Conservation (phyloP, 2,797 vertebrate species). For the Pseudochirops corinnae region DNA sequence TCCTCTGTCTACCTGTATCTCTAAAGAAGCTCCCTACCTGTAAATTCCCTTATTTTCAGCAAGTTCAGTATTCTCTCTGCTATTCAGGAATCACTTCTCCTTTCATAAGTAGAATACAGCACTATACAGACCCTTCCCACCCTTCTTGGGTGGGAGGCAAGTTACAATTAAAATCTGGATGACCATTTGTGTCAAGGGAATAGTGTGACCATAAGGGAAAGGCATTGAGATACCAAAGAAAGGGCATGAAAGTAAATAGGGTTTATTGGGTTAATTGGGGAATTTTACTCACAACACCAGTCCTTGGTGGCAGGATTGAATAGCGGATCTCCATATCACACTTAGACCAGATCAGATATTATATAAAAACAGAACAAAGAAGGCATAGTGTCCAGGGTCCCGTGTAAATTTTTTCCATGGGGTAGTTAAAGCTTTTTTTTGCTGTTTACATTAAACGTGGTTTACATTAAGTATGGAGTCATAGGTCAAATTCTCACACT, state of each 20-base stretch:
- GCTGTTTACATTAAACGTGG: neutral
- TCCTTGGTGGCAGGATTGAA: neutral
- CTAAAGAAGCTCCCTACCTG: neutral
- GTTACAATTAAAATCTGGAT: neutral
- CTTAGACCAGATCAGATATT: neutral
- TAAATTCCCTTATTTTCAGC: neutral
- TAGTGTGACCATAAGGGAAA: neutral
- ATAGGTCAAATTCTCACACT: neutral
- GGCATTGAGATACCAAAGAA: neutral
- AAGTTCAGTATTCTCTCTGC: neutral
- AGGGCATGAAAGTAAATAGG: neutral
- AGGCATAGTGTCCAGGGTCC: neutral
- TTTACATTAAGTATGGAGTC: neutral
- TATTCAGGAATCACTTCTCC: neutral
- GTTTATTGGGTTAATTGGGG: neutral
- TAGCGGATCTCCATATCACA: neutral
- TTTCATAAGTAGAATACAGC: neutral
- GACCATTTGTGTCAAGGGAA: neutral
- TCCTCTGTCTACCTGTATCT: neutral
- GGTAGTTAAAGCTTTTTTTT: neutral
- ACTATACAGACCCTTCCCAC: neutral
- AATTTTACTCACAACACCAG: neutral
- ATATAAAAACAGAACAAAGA: neutral
- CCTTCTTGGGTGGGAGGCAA: neutral
- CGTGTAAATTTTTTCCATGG: neutral